Evolutionary conservation across 2,888 invertebrate species (phyloP), one percentile per base, ranked within the genome.

Genomic region (Arenicola marina): DNA sequence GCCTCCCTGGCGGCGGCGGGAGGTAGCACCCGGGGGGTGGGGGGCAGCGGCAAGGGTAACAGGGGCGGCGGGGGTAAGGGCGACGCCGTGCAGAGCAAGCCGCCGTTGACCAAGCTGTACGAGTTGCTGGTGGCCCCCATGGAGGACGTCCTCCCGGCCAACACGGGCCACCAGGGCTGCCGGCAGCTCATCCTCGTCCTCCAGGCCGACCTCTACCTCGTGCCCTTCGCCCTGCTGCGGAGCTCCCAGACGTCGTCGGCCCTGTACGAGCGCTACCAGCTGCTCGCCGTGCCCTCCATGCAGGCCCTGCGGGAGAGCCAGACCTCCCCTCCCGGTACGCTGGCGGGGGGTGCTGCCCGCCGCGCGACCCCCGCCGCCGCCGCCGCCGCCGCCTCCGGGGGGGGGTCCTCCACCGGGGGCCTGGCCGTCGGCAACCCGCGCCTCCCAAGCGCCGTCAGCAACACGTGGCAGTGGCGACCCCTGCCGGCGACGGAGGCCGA

Each of bases 401-500:
- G 53, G 60, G 71, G 62, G 56, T 62, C 59, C 32, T 78, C 79
- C 18, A 74, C 79, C 21, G 80, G 82, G 7, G 79, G 79, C 77
- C 83, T 91, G 32, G 90, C 92, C 1, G 89, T 92, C n/a, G 92
- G 92, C 1, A 92, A 93, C 71, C 94, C 95, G 0, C 86, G 88
- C 61, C 84, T 92, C 38, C 91, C 92, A 0, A 86, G 87, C 18
- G 86, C 88, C 28, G 85, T 92, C 2, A 88, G 89, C 43, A 93
- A 89, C 80, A 92, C 89, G 76, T 93, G 88, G 89, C 92, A 90
- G 2, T 94, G 95, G 92, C 88, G 89, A 1, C 92, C 93, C 68
- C 89, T 92, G 24, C 90, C 92, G n/a, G 90, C 93, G 33, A 92
- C 94, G 0, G 90, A 95, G 73, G 92, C 93, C 74, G 96, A 97